Evolutionary conservation across 2,797 vertebrate species (phyloP), one percentile per base, ranked within the genome.

Genomic region (Trichosurus vulpecula): DNA sequence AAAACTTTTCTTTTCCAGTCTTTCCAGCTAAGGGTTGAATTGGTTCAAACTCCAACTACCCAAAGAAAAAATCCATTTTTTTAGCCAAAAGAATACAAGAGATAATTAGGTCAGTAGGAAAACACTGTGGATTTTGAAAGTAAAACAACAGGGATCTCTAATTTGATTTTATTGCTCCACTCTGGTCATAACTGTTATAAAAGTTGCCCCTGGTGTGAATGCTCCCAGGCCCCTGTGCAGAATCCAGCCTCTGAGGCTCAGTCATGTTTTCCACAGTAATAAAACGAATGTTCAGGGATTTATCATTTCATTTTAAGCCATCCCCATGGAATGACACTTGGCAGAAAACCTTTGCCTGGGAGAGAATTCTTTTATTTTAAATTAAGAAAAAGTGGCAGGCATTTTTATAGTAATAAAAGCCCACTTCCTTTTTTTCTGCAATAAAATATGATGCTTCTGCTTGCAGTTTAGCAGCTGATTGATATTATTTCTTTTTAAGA

Each of bases 231-330:
- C 47, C 6, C 6, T 90, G 93, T 61, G 35, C 19, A 56, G 61
- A 12, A 52, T 90, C 95, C 61, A 95, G 30, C 91, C 53, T 94
- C 58, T 90, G 5, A 58, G 81, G 51, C 87, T 94, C 94, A 8
- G 95, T 96, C 89, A 97, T 96, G 89, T 2, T 31, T 97, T 92
- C 89, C 93, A 94, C 61, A 95, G 74, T 94, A 93, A 97, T 97
- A 90, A 97, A 93, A 93, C 27, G 13, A 87, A 92, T 66, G 92
- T 56, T 90, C 94, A 94, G 41, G 13, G 54, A 96, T 97, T 98
- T 97, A 94, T 94, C 61, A 95, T 96, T 91, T 94, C 25, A 96
- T 97, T 97, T 92, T 93, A 95, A 66, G n/a, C 94, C 47, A 96
- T 96, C 30, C 66, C 16, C 81, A 12, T n/a, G 66, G 58, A 66